Evolutionary conservation across 53 echinoderm and acorn worm genomes (phyloP).

Genomic region (Henricia sp.): DNA sequence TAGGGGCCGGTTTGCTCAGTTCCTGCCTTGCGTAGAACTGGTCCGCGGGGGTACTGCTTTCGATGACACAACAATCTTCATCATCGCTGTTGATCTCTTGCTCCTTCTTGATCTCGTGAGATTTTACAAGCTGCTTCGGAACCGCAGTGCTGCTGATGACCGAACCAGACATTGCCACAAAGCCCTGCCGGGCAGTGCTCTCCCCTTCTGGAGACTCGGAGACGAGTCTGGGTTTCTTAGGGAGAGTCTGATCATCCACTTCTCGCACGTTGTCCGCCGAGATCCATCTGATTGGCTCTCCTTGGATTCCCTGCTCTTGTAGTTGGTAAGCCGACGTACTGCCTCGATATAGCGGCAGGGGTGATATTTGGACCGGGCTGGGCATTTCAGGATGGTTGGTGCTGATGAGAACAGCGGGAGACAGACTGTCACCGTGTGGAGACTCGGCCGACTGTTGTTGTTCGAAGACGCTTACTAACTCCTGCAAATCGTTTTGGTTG

Average conservation of each 20-base stretch:
- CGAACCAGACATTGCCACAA: constrained; percentile 36
- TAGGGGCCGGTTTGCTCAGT: background rate
- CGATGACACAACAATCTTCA: constrained; percentile 14
- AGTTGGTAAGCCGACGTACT: background rate
- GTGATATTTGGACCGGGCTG: background rate
- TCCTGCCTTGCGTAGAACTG: no score
- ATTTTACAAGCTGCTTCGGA: background rate
- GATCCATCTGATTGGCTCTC: background rate
- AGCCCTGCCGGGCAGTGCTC: background rate
- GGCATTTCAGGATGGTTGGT: background rate
- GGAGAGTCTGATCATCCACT: background rate
- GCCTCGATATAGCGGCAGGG: background rate
- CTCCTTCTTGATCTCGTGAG: background rate
- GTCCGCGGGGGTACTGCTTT: background rate
- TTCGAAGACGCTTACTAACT: background rate
- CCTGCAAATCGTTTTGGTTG: background rate
- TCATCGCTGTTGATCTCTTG: background rate
- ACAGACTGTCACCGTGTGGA: no score
- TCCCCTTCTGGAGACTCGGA: background rate
- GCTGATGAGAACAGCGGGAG: background rate
- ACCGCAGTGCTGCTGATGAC: background rate
- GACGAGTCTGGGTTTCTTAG: constrained; percentile 1
- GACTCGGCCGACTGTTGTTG: no score
- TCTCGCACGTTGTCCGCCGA: no score
- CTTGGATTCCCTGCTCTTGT: background rate